Conservation (phyloP, 2,888 invertebrate genomes). For the Hypsopygia costalis region DNA sequence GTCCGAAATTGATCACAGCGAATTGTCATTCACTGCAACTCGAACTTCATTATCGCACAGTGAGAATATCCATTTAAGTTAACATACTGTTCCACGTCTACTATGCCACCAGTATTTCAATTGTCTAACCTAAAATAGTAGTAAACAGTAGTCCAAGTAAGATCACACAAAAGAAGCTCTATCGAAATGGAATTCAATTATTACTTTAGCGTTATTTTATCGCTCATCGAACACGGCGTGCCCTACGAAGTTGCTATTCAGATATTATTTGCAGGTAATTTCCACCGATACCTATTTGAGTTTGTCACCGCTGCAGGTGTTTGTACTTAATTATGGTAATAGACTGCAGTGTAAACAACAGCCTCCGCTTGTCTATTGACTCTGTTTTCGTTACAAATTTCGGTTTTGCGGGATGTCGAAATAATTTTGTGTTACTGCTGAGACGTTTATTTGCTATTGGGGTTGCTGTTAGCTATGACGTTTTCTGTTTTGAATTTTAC, state of each 20-base stretch:
- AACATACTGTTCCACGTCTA: no score
- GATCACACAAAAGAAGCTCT: no score
- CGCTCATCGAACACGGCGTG: background rate
- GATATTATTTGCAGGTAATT: constrained; percentile 59
- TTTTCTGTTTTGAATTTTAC: no score
- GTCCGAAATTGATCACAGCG: no score
- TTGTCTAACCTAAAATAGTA: no score
- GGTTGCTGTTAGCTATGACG: background rate
- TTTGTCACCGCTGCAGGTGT: constrained; percentile 52
- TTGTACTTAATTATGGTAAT: constrained; percentile 72
- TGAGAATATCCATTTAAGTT: no score
- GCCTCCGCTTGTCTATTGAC: background rate
- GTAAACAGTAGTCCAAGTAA: no score
- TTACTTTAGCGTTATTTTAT: background rate
- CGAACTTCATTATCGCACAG: no score
- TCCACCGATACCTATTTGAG: constrained; percentile 59
- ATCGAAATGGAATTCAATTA: no score
- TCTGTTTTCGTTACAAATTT: constrained; percentile 7
- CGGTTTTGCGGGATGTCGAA: constrained; percentile 6
- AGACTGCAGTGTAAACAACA: constrained; percentile 48
- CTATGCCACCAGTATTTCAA: no score
- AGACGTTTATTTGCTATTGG: constrained; percentile 3
- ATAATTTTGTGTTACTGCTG: constrained; percentile 2
- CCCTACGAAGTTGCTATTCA: background rate
- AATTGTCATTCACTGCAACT: no score